phyloP scores from a whole-genome alignment of 2,888 invertebrate species.

The Thera obeliscata region DNA sequence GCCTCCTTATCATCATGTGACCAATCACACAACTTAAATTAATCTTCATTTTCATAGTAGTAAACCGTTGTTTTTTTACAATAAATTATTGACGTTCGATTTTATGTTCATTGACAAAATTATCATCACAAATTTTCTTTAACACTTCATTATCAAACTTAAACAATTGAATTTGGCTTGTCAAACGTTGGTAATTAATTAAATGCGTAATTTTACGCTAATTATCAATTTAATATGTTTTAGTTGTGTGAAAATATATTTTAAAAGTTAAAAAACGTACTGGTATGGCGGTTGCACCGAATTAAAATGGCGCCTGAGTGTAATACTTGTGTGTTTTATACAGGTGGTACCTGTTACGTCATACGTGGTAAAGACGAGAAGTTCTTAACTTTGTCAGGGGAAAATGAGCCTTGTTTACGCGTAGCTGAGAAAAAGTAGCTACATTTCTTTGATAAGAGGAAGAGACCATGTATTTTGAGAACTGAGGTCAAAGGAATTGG shows the following conservation, averaged over 20 bases:
- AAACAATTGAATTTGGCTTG: constrained; percentile 11
- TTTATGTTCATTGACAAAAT: not conserved
- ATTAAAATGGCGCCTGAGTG: constrained; percentile 71
- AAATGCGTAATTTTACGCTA: constrained; percentile 41
- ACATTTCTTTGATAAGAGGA: not conserved
- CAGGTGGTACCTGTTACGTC: constrained; percentile 76
- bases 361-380: constrained; percentile 67
- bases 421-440: constrained; percentile 17
- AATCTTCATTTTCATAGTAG: constrained; percentile 27
- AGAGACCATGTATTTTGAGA: not conserved
- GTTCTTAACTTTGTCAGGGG: constrained; percentile 62
- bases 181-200: constrained; percentile 37
- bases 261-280: constrained; percentile 52
- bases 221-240: constrained; percentile 43
- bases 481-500: constrained; percentile 9
- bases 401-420: constrained; percentile 23
- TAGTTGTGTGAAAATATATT: constrained; percentile 55
- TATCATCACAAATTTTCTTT: constrained; percentile 27
- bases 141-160: constrained; percentile 25
- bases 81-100: not conserved
- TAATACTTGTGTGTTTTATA: constrained; percentile 73
- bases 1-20: constrained; percentile 70
- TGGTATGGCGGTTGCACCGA: constrained; percentile 51
- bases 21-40: constrained; percentile 66
- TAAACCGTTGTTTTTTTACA: not conserved